Evolutionary conservation across 2,888 invertebrate species (phyloP).

Genomic region (Latrodectus elegans): DNA sequence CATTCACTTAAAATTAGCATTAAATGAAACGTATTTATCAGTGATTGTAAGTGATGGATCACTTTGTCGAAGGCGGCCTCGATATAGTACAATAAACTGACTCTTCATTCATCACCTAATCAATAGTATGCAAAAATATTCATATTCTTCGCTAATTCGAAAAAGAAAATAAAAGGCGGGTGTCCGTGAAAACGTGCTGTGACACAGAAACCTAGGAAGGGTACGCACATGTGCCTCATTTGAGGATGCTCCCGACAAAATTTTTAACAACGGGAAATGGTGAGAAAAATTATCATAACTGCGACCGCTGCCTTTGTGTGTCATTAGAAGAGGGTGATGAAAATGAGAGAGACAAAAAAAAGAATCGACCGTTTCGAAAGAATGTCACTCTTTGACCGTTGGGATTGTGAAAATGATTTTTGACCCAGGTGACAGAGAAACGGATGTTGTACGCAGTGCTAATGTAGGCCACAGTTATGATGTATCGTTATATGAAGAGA

Average conservation of each 20-base stretch:
- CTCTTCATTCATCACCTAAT: no score
- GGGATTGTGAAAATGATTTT: conserved; percentile 18
- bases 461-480: background rate
- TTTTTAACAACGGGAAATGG: conserved; percentile 25
- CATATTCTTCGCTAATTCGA: no score
- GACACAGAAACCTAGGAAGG: background rate
- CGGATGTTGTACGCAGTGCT: conserved; percentile 8
- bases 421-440: conserved; percentile 18
- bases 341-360: conserved; percentile 1
- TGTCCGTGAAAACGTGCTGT: background rate
- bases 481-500: background rate
- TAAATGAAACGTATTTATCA: no score
- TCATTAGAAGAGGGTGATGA: conserved; percentile 26
- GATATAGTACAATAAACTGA: no score
- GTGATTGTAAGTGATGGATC: no score
- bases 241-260: background rate
- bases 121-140: no score
- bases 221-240: background rate
- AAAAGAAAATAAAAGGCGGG: background rate
- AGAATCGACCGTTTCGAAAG: conserved; percentile 22
- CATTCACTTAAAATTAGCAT: no score
- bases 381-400: conserved; percentile 40
- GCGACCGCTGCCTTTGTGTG: background rate
- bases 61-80: no score
- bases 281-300: background rate